Conservation (phyloP, 2,113 vertebrate genomes). For the Gymnarchus niloticus region DNA sequence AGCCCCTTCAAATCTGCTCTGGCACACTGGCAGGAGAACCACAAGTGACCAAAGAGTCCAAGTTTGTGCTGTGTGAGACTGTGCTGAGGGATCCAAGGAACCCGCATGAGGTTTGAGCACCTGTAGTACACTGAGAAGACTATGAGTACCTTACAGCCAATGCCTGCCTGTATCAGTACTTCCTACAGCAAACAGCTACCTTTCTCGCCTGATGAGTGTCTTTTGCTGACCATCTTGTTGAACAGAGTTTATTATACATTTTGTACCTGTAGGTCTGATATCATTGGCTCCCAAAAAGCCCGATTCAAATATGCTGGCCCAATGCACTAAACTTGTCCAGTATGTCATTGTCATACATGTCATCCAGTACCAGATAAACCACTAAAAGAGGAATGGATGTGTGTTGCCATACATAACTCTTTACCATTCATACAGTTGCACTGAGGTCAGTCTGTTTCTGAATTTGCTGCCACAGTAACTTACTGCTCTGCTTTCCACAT, state of each 20-base stretch:
- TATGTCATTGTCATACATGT: too few species aligned
- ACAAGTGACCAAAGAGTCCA: background rate
- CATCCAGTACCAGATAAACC: too few species aligned
- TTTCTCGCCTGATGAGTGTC: too few species aligned
- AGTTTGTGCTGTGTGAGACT: background rate
- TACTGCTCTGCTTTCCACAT: background rate
- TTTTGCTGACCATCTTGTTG: too few species aligned
- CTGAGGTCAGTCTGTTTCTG: too few species aligned
- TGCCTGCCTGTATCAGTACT: background rate
- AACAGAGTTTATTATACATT: too few species aligned
- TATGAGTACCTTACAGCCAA: background rate
- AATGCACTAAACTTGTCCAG: too few species aligned
- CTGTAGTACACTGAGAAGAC: too few species aligned
- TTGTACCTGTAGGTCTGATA: too few species aligned
- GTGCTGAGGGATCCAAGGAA: background rate
- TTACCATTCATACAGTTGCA: too few species aligned
- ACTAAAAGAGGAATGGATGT: too few species aligned
- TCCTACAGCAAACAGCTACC: background rate
- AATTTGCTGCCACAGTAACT: background rate
- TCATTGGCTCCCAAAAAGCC: background rate
- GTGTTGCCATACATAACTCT: too few species aligned
- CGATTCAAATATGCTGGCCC: background rate
- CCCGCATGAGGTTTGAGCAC: background rate
- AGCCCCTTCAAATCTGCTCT: background rate
- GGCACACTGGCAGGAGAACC: background rate